These are phyloP conservation scores for Alcis repandata DNA, from an alignment of 2,888 invertebrate genomes.

Conservation along the genomic window DNA sequence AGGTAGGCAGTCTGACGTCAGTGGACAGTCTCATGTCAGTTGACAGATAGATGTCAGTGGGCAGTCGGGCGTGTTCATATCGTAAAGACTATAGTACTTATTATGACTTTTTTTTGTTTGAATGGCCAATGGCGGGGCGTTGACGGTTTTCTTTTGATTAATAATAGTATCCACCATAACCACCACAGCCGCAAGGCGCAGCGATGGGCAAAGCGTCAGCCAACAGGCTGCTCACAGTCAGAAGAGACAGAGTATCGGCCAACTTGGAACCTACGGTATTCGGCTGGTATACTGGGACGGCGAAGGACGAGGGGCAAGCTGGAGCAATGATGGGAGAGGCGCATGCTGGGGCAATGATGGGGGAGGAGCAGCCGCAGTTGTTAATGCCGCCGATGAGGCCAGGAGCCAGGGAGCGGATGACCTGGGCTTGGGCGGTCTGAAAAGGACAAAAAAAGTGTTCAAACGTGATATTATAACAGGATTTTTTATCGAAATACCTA, in stretches of 20 bases:
- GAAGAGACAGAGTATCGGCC: constrained; percentile 73
- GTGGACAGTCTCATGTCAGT: no score
- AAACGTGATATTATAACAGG: neutral
- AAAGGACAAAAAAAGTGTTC: constrained; percentile 28
- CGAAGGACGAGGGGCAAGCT: neutral
- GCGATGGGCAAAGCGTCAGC: constrained; percentile 67
- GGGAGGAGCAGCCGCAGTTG: constrained; percentile 2
- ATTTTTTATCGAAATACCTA: no score
- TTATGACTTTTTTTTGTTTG: no score
- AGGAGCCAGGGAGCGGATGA: constrained; percentile 36
- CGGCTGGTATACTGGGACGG: constrained; percentile 47
- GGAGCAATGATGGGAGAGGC: neutral
- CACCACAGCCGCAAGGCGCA: constrained; percentile 42
- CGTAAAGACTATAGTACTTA: no score
- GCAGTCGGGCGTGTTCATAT: no score
- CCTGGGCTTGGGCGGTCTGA: constrained; percentile 60
- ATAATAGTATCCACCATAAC: constrained; percentile 23
- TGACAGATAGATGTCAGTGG: no score
- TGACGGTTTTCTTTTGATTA: neutral
- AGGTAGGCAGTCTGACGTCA: no score
- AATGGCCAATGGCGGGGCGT: neutral
- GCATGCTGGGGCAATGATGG: neutral
- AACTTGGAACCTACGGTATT: constrained; percentile 66
- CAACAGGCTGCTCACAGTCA: constrained; percentile 73
- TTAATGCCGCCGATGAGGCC: constrained; percentile 11